These are phyloP conservation scores for Salvelinus sp. DNA, from an alignment of 2,113 vertebrate genomes.

Conservation along the genomic window DNA sequence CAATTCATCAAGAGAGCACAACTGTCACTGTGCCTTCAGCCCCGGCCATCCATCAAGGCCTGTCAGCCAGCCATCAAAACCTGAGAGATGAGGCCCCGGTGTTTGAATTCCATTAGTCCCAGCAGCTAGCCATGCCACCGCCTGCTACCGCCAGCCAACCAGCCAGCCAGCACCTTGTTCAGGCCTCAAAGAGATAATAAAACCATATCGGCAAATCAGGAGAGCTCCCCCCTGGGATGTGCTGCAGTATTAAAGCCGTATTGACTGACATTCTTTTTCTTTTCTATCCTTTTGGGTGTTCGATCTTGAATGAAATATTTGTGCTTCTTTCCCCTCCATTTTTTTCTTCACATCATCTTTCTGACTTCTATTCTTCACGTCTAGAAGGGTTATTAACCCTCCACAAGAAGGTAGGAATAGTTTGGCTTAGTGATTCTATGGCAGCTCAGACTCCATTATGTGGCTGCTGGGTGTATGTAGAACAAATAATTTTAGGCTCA, in stretches of 20 bases:
- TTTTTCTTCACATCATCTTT: slow-evolving; percentile 14
- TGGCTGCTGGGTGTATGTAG: background rate
- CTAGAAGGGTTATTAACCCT: background rate
- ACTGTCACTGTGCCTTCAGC: slow-evolving; percentile 75
- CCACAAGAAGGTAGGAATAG: background rate
- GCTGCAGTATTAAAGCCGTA: slow-evolving; percentile 52
- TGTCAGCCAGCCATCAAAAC: slow-evolving; percentile 70
- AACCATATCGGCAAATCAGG: slow-evolving; percentile 69
- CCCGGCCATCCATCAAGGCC: slow-evolving; percentile 74
- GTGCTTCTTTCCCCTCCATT: slow-evolving; percentile 13
- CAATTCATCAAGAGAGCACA: slow-evolving; percentile 81
- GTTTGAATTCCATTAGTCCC: slow-evolving; percentile 73
- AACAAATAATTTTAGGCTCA: background rate
- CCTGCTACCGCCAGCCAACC: slow-evolving; percentile 17
- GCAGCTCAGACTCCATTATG: background rate
- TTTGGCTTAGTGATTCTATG: background rate
- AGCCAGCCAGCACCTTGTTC: slow-evolving; percentile 57
- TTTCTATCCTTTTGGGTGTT: slow-evolving; percentile 52
- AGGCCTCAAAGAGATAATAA: slow-evolving; percentile 71
- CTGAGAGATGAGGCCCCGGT: slow-evolving; percentile 69
- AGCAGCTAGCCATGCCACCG: slow-evolving; percentile 39
- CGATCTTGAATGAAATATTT: slow-evolving; percentile 58
- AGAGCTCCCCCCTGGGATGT: slow-evolving; percentile 53
- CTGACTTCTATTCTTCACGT: slow-evolving; percentile 17
- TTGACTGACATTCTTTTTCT: slow-evolving; percentile 58